These are phyloP conservation scores for Eueides isabella DNA, from an alignment of 1,140 invertebrate genomes.

Conservation along the genomic window DNA sequence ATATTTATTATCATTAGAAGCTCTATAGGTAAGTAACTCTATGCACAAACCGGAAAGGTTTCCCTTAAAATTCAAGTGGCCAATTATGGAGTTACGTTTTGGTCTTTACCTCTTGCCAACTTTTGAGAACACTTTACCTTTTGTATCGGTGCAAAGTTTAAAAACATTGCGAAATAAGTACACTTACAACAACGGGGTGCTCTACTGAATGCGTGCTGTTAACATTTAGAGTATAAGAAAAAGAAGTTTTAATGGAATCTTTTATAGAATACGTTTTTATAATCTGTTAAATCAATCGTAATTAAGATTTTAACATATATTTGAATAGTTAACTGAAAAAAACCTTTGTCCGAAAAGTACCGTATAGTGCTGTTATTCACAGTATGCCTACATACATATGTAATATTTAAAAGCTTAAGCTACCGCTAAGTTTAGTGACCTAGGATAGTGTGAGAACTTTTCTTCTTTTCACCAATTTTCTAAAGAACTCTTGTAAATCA, in stretches of 20 bases:
- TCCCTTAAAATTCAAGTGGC: constrained; percentile 73
- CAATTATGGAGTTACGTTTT: constrained; percentile 67
- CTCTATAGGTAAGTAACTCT: constrained; percentile 47
- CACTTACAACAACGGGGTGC: constrained; percentile 49
- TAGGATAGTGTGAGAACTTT: no score
- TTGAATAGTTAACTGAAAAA: not conserved
- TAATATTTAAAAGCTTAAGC: no score
- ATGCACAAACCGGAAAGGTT: constrained; percentile 64
- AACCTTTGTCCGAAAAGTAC: not conserved
- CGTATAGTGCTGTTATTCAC: no score
- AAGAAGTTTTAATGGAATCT: not conserved
- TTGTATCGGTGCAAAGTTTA: constrained; percentile 58
- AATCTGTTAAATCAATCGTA: not conserved
- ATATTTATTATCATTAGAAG: not conserved
- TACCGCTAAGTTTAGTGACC: no score
- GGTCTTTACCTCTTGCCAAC: constrained; percentile 57
- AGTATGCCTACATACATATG: no score
- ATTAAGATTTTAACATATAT: not conserved
- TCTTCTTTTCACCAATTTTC: no score
- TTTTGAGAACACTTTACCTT: constrained; percentile 52
- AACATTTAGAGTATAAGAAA: not conserved
- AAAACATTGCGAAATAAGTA: constrained; percentile 60
- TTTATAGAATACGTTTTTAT: not conserved
- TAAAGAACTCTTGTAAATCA: no score
- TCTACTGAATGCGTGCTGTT: constrained; percentile 4